Evolutionary conservation across 2,888 invertebrate species (phyloP).

Genomic region (Drosophila fulvimacula): DNA sequence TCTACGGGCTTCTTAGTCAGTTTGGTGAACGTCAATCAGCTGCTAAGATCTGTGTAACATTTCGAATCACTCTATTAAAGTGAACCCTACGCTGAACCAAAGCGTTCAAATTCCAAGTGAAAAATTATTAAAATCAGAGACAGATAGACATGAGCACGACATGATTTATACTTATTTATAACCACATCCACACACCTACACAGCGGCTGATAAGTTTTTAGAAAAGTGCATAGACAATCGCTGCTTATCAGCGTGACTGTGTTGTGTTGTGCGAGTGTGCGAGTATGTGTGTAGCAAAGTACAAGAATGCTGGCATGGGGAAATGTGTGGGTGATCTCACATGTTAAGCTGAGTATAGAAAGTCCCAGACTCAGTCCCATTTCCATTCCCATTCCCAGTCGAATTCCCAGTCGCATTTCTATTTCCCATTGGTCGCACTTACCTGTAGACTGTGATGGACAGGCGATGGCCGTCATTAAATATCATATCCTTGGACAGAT

Average conservation of each 20-base stretch:
- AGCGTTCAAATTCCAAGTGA: conserved; percentile 75
- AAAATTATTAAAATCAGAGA: conserved; percentile 62
- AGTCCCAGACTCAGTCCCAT: conserved; percentile 7
- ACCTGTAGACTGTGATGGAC: conserved; percentile 91
- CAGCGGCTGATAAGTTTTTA: conserved; percentile 65
- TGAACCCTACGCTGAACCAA: conserved; percentile 67
- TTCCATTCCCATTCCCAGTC: background rate
- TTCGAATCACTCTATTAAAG: conserved; percentile 59
- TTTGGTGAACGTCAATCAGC: conserved; percentile 42
- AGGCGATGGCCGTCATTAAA: conserved; percentile 94
- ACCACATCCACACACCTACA: conserved; percentile 65
- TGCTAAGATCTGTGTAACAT: conserved; percentile 54
- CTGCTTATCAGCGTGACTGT: conserved; percentile 58
- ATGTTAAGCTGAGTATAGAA: conserved; percentile 22
- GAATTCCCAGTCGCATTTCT: background rate
- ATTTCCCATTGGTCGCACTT: conserved; percentile 49
- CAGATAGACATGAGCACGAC: conserved; percentile 52
- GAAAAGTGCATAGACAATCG: conserved; percentile 50
- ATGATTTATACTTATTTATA: conserved; percentile 68
- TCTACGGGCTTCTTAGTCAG: conserved; percentile 44
- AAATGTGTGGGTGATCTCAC: conserved; percentile 55
- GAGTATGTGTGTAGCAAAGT: conserved; percentile 35
- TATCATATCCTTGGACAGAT: conserved; percentile 89
- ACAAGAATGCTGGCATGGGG: conserved; percentile 31
- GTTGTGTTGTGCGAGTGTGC: conserved; percentile 20